Evolutionary conservation across 2,113 vertebrate genomes (phyloP).

Genomic region (Rafetus swinhoei): DNA sequence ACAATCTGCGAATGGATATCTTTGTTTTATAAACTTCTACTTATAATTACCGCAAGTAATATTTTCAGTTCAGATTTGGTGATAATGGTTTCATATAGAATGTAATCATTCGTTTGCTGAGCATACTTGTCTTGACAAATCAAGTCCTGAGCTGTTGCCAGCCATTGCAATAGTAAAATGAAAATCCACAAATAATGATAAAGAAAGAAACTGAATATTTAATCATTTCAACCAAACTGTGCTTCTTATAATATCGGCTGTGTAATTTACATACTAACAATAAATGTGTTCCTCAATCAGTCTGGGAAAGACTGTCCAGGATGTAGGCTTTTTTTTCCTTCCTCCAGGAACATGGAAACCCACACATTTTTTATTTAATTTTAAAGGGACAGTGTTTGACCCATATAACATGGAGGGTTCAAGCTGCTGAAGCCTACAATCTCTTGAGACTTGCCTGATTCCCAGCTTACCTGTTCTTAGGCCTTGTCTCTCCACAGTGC

Average conservation of each 20-base stretch:
- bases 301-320: not conserved
- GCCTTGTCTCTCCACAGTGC: not conserved
- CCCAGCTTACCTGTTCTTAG: not conserved
- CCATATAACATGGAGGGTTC: not conserved
- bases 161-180: constrained; percentile 45
- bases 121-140: constrained; percentile 74
- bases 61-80: constrained; percentile 70
- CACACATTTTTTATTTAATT: not conserved
- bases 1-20: constrained; percentile 64
- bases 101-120: constrained; percentile 72
- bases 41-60: constrained; percentile 66
- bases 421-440: not conserved
- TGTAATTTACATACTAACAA: not conserved
- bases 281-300: not conserved
- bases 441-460: not conserved
- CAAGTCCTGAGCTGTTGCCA: constrained; percentile 59
- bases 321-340: not conserved
- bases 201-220: constrained; percentile 45
- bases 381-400: not conserved
- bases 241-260: not conserved
- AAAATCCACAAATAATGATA: constrained; percentile 54
- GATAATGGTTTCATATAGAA: constrained; percentile 72
- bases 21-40: constrained; percentile 71
- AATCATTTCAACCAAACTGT: constrained; percentile 29
- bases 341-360: not conserved